Evolutionary conservation across 2,888 invertebrate species (phyloP), one percentile per base, ranked within the genome.

Genomic region (Urechis unicinctus): DNA sequence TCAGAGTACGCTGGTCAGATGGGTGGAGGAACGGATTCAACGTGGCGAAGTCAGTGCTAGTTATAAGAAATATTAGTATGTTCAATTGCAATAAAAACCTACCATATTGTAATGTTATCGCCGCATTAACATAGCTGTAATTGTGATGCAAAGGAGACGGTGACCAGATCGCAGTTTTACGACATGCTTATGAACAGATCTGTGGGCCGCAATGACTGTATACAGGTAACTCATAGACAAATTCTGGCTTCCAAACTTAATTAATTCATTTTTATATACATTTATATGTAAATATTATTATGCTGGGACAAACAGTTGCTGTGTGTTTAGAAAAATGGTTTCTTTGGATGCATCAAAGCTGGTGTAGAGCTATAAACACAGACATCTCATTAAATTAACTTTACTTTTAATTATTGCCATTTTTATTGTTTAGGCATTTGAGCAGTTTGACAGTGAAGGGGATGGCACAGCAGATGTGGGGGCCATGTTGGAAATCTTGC

Each of bases 391-490:
- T n/a, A n/a, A n/a, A n/a, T n/a, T n/a, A n/a, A n/a, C n/a, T n/a
- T 17, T 17, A 9, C 36, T 17, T 17, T 36, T 17, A 13, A 9
- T 17, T 50, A n/a, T 5, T 5, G 5, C 24, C n/a, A 28, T 9
- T 26, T 52, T 2, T 52, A 21, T 21, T 30, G 52, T 41, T 9
- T 50, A 61, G 61, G 57, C 59, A 4, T 63, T 63, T 48, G 56
- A 61, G 56, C 61, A 58, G 52, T 75, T 75, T 68, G 76, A 75
- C 62, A 69, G 68, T 41, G 75, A 75, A 62, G 75, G 74, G 1
- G 71, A 69, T 64, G 74, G 73, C 25, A 66, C 69, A n/a, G 73
- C 72, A 0, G 75, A 76, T 51, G 68, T 72, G n/a, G 63, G 60
- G 31, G 64, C 69, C 2, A 70, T 74, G 61, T 58, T 70, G 46